Evolutionary conservation across 2,888 invertebrate genomes (phyloP).

Genomic region (Synanthedon myopaeformis): DNA sequence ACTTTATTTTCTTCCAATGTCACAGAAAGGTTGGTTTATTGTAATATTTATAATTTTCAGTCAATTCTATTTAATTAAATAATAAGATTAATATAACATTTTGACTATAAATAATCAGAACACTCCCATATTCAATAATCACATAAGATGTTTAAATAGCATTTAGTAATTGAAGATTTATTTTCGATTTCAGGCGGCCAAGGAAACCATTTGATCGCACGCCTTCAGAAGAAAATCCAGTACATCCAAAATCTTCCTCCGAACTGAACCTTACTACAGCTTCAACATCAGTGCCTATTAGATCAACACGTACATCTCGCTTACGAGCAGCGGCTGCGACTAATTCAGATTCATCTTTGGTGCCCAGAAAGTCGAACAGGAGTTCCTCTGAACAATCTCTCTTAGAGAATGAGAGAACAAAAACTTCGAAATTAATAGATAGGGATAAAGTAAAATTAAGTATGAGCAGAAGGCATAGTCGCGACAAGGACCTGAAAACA

Average conservation of each 20-base stretch:
- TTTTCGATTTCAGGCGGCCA: conserved; percentile 45
- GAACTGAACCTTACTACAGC: conserved; percentile 55
- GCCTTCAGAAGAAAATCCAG: conserved; percentile 39
- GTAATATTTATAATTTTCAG: neutral
- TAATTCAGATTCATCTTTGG: conserved; percentile 36
- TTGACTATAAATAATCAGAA: too few relatives aligned
- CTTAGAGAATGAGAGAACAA: conserved; percentile 45
- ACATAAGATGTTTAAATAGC: too few relatives aligned
- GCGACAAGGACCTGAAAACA: conserved; percentile 50
- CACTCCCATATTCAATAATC: too few relatives aligned
- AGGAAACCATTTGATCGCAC: conserved; percentile 35
- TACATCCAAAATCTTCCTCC: conserved; percentile 57
- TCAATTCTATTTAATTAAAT: neutral
- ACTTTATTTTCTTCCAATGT: conserved; percentile 76
- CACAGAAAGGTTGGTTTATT: conserved; percentile 45
- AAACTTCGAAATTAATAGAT: conserved; percentile 49
- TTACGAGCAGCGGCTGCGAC: conserved; percentile 74
- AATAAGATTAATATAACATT: neutral
- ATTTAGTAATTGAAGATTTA: too few relatives aligned
- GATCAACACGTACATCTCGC: conserved; percentile 79
- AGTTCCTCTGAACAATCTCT: conserved; percentile 57
- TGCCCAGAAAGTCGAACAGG: conserved; percentile 44
- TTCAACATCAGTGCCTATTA: conserved; percentile 67
- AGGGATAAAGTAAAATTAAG: conserved; percentile 43
- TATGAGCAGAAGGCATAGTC: conserved; percentile 35